These are phyloP conservation scores for Chionis minor DNA, from an alignment of 2,113 vertebrate species.

Conservation along the genomic window DNA sequence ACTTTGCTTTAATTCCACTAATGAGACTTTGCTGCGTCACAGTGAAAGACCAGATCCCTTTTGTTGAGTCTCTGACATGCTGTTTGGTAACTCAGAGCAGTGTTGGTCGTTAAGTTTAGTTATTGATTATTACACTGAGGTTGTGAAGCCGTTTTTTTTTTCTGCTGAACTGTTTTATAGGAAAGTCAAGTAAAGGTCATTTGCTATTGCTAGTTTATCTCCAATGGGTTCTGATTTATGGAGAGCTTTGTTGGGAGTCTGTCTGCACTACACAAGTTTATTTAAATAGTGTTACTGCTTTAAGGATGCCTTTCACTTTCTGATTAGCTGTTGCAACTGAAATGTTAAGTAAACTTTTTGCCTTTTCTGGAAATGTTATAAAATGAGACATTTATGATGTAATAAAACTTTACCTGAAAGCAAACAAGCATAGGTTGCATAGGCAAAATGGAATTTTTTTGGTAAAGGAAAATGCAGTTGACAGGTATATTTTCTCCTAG, in stretches of 20 bases:
- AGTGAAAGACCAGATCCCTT: not conserved
- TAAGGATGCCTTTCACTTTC: conserved; percentile 7
- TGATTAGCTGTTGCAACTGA: not conserved
- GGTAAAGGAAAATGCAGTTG: not conserved
- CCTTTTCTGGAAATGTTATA: not conserved
- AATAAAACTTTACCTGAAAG: not conserved
- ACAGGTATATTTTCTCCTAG: not conserved
- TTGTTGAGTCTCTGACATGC: not conserved
- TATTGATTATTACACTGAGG: not conserved
- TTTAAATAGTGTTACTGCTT: not conserved
- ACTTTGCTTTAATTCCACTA: conserved; percentile 66
- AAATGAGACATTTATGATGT: not conserved
- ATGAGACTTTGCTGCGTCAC: not conserved
- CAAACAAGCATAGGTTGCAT: not conserved
- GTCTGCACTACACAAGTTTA: not conserved
- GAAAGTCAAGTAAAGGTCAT: not conserved
- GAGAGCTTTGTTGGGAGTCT: not conserved
- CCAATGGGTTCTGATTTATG: not conserved
- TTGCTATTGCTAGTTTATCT: not conserved
- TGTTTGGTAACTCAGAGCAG: not conserved
- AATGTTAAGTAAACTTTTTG: not conserved
- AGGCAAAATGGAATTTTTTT: not conserved
- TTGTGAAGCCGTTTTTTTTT: not conserved
- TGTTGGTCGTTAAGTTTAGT: not conserved
- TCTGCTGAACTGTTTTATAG: not conserved